These are phyloP conservation scores for Corella eumyota DNA, from an alignment of 23 tunicate species.

Conservation along the genomic window DNA sequence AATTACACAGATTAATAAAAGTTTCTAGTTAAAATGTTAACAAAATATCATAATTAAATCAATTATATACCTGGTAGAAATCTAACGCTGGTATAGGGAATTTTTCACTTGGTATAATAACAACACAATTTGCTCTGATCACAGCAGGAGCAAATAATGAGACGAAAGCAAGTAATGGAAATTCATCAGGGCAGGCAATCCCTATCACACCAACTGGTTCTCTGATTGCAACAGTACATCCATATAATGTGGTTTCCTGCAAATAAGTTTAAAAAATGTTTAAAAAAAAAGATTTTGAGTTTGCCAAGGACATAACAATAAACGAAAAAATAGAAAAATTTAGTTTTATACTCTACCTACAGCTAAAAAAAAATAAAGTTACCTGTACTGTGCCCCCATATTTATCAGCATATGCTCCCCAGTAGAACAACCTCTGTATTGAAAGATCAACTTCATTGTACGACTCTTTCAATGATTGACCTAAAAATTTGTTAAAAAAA, in stretches of 20 bases:
- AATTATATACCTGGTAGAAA: slow-evolving; percentile 58
- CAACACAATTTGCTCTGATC: slow-evolving; percentile 81
- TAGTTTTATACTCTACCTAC: neutral
- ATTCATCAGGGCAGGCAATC: slow-evolving; percentile 95
- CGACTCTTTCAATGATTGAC: slow-evolving; percentile 13
- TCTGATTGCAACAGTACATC: slow-evolving; percentile 82
- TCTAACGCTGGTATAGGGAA: slow-evolving; percentile 89
- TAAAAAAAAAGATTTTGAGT: neutral
- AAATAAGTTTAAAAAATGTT: neutral
- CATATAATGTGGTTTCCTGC: slow-evolving; percentile 88
- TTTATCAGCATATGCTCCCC: slow-evolving; percentile 98
- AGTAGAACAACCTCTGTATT: slow-evolving; percentile 76
- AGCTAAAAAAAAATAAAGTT: neutral
- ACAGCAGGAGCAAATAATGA: slow-evolving; percentile 89
- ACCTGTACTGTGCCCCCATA: slow-evolving; percentile 93
- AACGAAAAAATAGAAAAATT: neutral
- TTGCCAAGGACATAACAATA: neutral
- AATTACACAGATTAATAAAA: no score
- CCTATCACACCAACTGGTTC: slow-evolving; percentile 97
- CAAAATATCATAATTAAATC: no score
- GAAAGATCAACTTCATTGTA: slow-evolving; percentile 71
- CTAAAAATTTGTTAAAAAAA: no score
- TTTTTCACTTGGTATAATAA: slow-evolving; percentile 80
- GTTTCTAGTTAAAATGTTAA: no score
- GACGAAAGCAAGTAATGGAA: slow-evolving; percentile 75